Base-by-base conservation (phyloP, 2,888 invertebrate species). In the Herminia tarsipennalis region DNA sequence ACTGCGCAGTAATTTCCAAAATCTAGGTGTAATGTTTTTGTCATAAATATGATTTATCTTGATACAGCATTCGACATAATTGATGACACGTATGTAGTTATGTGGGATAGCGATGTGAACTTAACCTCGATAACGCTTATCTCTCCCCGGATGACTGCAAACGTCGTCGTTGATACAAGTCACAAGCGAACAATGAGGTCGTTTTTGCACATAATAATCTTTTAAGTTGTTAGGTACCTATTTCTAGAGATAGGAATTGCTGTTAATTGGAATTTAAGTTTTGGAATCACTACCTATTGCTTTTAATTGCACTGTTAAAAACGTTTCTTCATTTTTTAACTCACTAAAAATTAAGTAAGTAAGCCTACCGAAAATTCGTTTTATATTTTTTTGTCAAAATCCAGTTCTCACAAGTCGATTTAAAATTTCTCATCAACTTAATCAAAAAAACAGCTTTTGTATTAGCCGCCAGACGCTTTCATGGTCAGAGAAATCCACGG, bases 61-160 rank as follows among this genome's bases (percentile, higher is more conserved):
- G 3, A 22, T 66, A 60, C 9, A 10, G 28, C 29, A 34, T 25
- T 33, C 33, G 25, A 57, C 58, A 60, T n/a, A n/a, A n/a, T n/a
- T n/a, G n/a, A 62, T 38, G 17, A 48, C 16, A 27, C 25, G 28
- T 46, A 49, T 46, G 24, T 41, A 49, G 49, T 35, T 53, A 39
- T 51, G 46, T 61, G 41, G 47, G 35, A 57, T 55, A 50, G 49
- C 55, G 41, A 44, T 48, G 41, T 68, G 62, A 74, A 71, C 70
- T 73, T 76, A 67, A 72, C 73, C 77, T 67, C 69, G 56, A 60
- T 68, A 35, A 24, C 9, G 43, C 40, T 53, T 60, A 61, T 68
- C 73, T 66, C 53, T 66, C 55, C 20, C 43, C 56, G 49, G 50
- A 62, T 57, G 56, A 41, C 38, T 61, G 39, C 42, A 44, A 55